A percentile compares a stretch with the other conserved stretches of the same genome.
Conservation (phyloP, 2,797 vertebrate species). For the Anolis apletophallus region DNA sequence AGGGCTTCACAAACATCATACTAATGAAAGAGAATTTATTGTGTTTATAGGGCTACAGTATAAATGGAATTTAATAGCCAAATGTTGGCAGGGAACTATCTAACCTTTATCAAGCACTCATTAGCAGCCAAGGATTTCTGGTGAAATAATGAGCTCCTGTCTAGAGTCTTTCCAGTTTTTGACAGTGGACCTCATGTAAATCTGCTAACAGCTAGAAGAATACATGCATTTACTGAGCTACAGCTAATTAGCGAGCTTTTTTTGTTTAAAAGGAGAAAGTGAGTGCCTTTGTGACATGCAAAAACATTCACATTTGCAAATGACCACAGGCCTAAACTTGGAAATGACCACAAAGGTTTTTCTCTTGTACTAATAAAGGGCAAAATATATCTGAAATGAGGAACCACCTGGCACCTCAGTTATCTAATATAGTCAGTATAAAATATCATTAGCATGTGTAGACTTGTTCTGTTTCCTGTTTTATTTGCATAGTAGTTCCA, state of each 20-base stretch:
- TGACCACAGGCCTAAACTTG: constrained; percentile 21
- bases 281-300: constrained; percentile 43
- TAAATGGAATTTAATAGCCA: constrained; percentile 71
- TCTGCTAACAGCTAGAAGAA: constrained; percentile 62
- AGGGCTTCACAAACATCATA: constrained; percentile 52
- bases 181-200: constrained; percentile 53
- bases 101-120: constrained; percentile 69
- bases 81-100: constrained; percentile 58
- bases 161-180: constrained; percentile 63
- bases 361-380: constrained; percentile 17
- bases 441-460: not conserved
- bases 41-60: constrained; percentile 66
- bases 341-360: not conserved
- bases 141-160: constrained; percentile 68
- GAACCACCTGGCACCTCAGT: constrained; percentile 3
- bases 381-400: not conserved
- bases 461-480: not conserved
- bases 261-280: constrained; percentile 28
- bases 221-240: constrained; percentile 54
- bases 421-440: not conserved
- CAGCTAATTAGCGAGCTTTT: constrained; percentile 50
- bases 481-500: not conserved
- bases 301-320: constrained; percentile 49
- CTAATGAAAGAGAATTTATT: constrained; percentile 70
- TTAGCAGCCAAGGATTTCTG: constrained; percentile 63